Evolutionary conservation across 2,888 invertebrate genomes (phyloP), one percentile per base, ranked within the genome.

Genomic region (Temnothorax ravouxi): DNA sequence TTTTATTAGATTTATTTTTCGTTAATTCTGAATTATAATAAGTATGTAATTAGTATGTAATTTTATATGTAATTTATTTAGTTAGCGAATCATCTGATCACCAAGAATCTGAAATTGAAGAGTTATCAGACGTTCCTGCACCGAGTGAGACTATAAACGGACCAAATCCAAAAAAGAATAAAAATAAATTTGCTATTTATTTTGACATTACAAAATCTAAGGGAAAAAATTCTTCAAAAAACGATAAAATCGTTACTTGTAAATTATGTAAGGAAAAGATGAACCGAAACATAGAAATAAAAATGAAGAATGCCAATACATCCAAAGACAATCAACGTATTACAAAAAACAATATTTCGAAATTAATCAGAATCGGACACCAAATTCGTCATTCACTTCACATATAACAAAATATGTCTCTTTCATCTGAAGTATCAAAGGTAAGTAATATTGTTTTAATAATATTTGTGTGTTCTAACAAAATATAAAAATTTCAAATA

Each of bases 151-250:
- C 29, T 62, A 29, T 59, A 59, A n/a, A 62, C 34, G 38, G 38
- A 62, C 4, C 61, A 62, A 62, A 18, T 62, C 6, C 8, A 38
- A 62, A 62, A 38, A 62, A 2, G 9, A 62, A 62, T 38, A 29
- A 38, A 62, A 62, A 34, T 62, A 62, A 62, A 9, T 62, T 62
- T 62, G 34, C 9, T n/a, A 62, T 18, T 62, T 62, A 62, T 38
- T 62, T 62, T 62, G 61, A 62, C 4, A 62, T 62, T n/a, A n/a
- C 34, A 62, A 62, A 62, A 62, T 62, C 18, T 62, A 62, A 62
- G 18, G 9, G n/a, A n/a, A 62, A 62, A n/a, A 29, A 38, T 13
- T 2, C 18, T 34, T 62, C 61, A 62, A 18, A 18, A 38, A 62
- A 62, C 8, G 61, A 62, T 62, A 62, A 62, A 62, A 38, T 62